Conservation (phyloP, 1,140 invertebrate genomes). For the Lordiphosa clarofinis region DNA sequence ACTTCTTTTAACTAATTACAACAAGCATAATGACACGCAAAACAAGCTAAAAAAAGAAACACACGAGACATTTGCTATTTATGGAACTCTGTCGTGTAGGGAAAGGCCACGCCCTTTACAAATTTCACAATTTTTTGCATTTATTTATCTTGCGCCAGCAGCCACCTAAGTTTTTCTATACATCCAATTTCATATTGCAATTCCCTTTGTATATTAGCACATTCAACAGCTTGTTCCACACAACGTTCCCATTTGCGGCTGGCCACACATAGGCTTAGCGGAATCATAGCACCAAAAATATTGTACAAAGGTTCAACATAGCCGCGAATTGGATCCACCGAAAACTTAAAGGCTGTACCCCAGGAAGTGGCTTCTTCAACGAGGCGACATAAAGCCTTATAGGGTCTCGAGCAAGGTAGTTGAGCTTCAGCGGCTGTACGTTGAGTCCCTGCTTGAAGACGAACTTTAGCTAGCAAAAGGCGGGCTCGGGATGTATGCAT, state of each 20-base stretch:
- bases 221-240: conserved; percentile 31
- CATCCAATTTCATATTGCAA: no score
- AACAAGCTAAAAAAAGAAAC: no score
- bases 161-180: no score
- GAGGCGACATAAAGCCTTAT: conserved; percentile 26
- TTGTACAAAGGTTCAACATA: conserved; percentile 27
- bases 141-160: no score
- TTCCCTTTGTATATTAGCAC: background rate
- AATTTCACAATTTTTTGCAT: no score
- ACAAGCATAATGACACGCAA: no score
- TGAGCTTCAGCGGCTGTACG: background rate
- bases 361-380: conserved; percentile 2
- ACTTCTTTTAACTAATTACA: no score
- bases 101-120: no score
- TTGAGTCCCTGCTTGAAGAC: conserved; percentile 26
- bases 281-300: conserved; percentile 37
- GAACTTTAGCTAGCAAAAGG: conserved; percentile 22
- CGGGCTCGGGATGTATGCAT: conserved; percentile 11
- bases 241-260: conserved; percentile 27
- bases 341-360: conserved; percentile 1
- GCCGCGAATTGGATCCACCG: background rate
- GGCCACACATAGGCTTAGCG: conserved; percentile 21
- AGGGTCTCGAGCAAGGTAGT: conserved; percentile 19
- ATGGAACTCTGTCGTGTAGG: no score
- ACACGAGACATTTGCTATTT: no score